Evolutionary conservation across 2,888 invertebrate genomes (phyloP).

Genomic region (Periphyllus acericola): DNA sequence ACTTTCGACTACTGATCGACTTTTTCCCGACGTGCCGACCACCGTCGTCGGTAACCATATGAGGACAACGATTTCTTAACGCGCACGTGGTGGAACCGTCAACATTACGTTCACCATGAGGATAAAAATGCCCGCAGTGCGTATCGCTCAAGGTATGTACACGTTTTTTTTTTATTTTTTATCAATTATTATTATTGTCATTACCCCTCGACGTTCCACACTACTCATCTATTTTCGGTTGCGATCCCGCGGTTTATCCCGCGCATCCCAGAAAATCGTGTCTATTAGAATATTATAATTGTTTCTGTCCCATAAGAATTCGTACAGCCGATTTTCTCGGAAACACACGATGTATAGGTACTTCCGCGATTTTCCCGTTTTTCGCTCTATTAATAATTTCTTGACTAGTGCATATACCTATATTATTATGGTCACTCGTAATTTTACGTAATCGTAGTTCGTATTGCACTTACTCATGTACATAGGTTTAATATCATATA

Average conservation of each 20-base stretch:
- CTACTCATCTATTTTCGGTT: not conserved
- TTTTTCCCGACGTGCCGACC: constrained; percentile 3
- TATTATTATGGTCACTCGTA: too few species aligned
- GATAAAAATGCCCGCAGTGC: constrained; percentile 97
- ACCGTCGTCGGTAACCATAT: not conserved
- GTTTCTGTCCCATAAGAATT: too few species aligned
- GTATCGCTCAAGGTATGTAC: constrained; percentile 92
- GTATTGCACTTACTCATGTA: too few species aligned
- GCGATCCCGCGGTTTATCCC: not conserved
- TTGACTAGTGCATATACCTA: too few species aligned
- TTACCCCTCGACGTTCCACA: not conserved
- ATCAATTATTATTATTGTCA: too few species aligned
- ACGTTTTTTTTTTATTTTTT: not conserved
- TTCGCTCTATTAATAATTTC: too few species aligned
- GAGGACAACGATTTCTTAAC: constrained; percentile 17
- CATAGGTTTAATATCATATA: too few species aligned
- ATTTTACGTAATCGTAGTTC: too few species aligned
- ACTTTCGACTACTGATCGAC: constrained; percentile 8
- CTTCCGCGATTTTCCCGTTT: too few species aligned
- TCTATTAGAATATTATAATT: too few species aligned
- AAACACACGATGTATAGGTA: not conserved
- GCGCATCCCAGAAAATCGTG: too few species aligned
- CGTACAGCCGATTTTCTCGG: too few species aligned
- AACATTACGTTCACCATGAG: constrained; percentile 78
- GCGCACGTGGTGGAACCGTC: constrained; percentile 49